Conservation (phyloP, 2,888 invertebrate genomes). For the Timema podura region DNA sequence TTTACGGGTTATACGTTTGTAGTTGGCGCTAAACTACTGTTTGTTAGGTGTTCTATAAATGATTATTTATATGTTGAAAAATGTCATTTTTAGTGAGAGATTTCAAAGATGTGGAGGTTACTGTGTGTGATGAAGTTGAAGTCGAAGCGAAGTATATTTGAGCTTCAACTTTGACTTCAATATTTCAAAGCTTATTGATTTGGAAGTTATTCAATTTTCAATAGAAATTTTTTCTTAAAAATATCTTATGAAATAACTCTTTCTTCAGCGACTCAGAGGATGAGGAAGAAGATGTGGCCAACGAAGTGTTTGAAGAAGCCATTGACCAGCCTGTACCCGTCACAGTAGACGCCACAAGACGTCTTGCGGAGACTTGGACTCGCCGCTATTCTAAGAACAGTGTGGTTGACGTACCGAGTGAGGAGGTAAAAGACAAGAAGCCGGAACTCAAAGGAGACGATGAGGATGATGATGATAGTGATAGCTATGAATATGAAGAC, state of each 20-base stretch:
- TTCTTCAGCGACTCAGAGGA: slow-evolving; percentile 41
- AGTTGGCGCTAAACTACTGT: too few species aligned
- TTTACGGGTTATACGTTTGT: too few species aligned
- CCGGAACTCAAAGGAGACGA: slow-evolving; percentile 25
- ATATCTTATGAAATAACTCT: background rate
- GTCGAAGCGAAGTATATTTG: too few species aligned
- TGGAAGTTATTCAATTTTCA: too few species aligned
- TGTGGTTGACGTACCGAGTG: slow-evolving; percentile 20
- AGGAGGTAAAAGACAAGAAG: slow-evolving; percentile 28
- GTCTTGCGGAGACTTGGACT: slow-evolving; percentile 66
- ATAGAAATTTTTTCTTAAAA: too few species aligned
- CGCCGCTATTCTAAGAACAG: slow-evolving; percentile 48
- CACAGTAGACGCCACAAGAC: slow-evolving; percentile 63
- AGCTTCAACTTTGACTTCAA: too few species aligned
- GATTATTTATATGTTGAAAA: too few species aligned
- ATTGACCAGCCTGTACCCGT: slow-evolving; percentile 58
- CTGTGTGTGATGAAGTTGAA: too few species aligned
- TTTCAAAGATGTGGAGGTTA: too few species aligned
- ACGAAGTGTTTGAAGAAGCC: slow-evolving; percentile 63
- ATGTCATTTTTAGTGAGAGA: too few species aligned
- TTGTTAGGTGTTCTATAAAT: too few species aligned
- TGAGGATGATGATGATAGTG: slow-evolving; percentile 41
- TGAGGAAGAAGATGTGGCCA: slow-evolving; percentile 52
- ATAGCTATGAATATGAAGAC: slow-evolving; percentile 50
- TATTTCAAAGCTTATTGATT: too few species aligned